Percentiles rank a stretch among this genome's conserved stretches.
Conservation (phyloP, 2,797 vertebrate genomes). For the Aulostomus chinensis region DNA sequence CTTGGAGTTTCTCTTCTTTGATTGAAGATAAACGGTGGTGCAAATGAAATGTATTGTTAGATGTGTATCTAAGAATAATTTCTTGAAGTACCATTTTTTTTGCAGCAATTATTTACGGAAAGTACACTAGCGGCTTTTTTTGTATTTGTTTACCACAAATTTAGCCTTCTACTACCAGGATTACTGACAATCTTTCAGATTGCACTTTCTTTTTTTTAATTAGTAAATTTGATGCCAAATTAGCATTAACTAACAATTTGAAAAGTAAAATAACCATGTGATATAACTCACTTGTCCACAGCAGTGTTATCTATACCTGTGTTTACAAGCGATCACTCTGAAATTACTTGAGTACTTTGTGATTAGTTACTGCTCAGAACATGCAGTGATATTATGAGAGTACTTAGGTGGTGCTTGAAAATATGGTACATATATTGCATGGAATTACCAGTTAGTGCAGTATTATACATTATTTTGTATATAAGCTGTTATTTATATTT, state of each 20-base stretch:
- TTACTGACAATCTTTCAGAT: no score
- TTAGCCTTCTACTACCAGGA: no score
- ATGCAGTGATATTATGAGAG: conserved; percentile 74
- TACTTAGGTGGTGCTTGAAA: conserved; percentile 54
- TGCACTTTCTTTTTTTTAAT: no score
- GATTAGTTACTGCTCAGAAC: conserved; percentile 66
- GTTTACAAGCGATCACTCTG: conserved; percentile 32
- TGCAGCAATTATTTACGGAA: no score
- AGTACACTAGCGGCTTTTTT: no score
- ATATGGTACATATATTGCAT: conserved; percentile 24
- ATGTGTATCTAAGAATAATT: conserved; percentile 7
- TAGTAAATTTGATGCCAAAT: no score
- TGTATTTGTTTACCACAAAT: no score
- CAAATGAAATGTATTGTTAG: conserved; percentile 1
- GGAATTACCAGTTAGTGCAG: conserved; percentile 35
- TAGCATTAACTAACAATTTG: no score
- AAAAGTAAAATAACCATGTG: no score
- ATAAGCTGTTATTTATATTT: conserved; percentile 67
- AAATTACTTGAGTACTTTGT: conserved; percentile 73
- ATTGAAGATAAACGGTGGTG: conserved; percentile 10
- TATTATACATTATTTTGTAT: conserved; percentile 57
- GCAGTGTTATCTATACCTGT: conserved; percentile 14
- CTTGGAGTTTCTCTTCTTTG: conserved; percentile 21
- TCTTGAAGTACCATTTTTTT: neutral
- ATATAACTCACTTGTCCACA: conserved; percentile 18